Evolutionary conservation across 37 sponge, comb jelly and placozoan species (phyloP), one percentile per base, ranked within the genome.

Genomic region (Beroe forskalii): DNA sequence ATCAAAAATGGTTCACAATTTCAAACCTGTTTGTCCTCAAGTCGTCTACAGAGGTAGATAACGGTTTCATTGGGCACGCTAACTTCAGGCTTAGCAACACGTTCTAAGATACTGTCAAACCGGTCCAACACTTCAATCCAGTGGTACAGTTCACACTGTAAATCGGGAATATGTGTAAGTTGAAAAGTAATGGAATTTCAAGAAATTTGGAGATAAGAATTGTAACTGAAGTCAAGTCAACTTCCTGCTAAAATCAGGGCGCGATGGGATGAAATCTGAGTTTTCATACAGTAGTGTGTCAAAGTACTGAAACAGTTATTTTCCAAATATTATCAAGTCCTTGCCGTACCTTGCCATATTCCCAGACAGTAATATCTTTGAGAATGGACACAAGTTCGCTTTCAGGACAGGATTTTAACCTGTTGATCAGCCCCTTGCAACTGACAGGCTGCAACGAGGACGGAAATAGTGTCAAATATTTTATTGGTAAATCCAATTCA

Each of bases 131-230:
- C 95, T 27, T 95, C 96, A 37, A 96, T 91, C 98, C 98, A 97
- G 91, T 97, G 96, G 86, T 96, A 97, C 89, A 97, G 80, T 72
- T 97, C 98, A 92, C 98, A 94, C 98, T 97, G 89, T 0, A 60
- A 20, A 17, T 38, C 0, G 55, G 55, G 12, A 48, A 48, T 48
- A 48, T 48, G 55, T 48, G 55, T 17, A 17, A 17, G 55, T 48
- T n/a, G n/a, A n/a, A n/a, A n/a, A n/a, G n/a, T n/a, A n/a, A n/a
- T n/a, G n/a, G n/a, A n/a, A n/a, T n/a, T n/a, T n/a, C n/a, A n/a
- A n/a, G n/a, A n/a, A n/a, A n/a, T n/a, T n/a, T n/a, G n/a, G n/a
- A n/a, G n/a, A n/a, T n/a, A n/a, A n/a, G n/a, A n/a, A n/a, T n/a
- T n/a, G n/a, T n/a, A n/a, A n/a, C n/a, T n/a, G n/a, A n/a, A n/a